A percentile compares a stretch with the other conserved stretches of the same genome.
Evolutionary conservation across 2,888 invertebrate genomes (phyloP).

Genomic region (Nephrocerus scutellatus): DNA sequence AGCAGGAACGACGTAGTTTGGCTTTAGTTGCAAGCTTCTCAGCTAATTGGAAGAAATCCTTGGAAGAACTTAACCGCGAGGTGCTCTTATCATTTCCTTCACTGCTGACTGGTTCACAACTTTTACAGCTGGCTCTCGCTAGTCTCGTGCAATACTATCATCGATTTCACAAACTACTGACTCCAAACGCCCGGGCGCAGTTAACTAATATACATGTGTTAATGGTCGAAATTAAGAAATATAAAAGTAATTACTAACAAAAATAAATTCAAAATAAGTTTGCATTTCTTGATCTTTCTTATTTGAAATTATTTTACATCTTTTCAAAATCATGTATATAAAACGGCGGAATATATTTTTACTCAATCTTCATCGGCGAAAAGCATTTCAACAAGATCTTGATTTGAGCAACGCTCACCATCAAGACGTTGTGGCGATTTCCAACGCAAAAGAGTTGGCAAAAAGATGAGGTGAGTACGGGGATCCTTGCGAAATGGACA

Average conservation of each 20-base stretch:
- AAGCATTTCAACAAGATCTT: constrained; percentile 70
- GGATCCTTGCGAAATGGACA: constrained; percentile 75
- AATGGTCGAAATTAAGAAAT: constrained; percentile 99
- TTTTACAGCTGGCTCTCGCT: constrained; percentile 89
- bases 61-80: constrained; percentile 91
- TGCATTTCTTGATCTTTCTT: constrained; percentile 14
- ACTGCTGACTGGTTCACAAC: constrained; percentile 87
- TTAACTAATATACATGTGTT: constrained; percentile 96
- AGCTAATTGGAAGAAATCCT: constrained; percentile 87
- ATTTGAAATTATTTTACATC: constrained; percentile 1
- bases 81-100: constrained; percentile 93
- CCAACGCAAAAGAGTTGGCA: constrained; percentile 79
- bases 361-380: constrained; percentile 62
- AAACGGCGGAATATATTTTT: constrained; percentile 21
- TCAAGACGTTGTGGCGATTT: constrained; percentile 69
- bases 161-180: constrained; percentile 88
- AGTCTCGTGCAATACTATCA: constrained; percentile 97
- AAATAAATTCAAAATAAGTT: no score
- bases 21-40: constrained; percentile 84
- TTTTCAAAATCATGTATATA: no score
- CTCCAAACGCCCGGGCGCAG: constrained; percentile 77
- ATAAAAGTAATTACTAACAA: constrained; percentile 92
- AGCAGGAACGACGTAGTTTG: constrained; percentile 74
- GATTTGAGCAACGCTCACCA: constrained; percentile 68
- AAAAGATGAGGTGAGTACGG: constrained; percentile 62